phyloP scores from a whole-genome alignment of 2,797 vertebrate genomes.

The Parotocinclus haroldoi region DNA sequence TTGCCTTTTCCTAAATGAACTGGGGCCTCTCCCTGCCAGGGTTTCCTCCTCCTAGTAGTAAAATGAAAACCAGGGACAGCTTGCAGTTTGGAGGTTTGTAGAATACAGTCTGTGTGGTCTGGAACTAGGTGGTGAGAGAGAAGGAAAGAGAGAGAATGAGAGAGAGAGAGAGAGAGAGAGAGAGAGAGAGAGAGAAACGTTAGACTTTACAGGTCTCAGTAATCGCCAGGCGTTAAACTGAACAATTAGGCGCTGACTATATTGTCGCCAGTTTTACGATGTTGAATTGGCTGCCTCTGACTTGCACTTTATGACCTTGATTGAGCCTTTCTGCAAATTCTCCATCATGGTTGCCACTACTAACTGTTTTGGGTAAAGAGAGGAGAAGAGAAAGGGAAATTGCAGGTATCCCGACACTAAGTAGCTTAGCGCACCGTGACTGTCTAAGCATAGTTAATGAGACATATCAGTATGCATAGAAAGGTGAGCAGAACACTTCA shows the following conservation, averaged over 20 bases:
- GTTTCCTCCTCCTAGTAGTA: slow-evolving; percentile 53
- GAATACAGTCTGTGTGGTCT: slow-evolving; percentile 68
- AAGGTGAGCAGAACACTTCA: slow-evolving; percentile 12
- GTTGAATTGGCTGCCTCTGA: slow-evolving; percentile 35
- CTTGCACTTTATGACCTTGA: slow-evolving; percentile 29
- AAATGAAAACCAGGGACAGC: slow-evolving; percentile 55
- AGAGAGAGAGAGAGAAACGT: slow-evolving; percentile 27
- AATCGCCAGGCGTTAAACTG: slow-evolving; percentile 75
- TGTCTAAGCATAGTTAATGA: slow-evolving; percentile 42
- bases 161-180: not conserved
- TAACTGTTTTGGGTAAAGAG: not conserved
- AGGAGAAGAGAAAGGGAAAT: slow-evolving; percentile 37
- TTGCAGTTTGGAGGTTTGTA: slow-evolving; percentile 62
- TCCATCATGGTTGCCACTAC: slow-evolving; percentile 2
- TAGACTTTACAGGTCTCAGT: slow-evolving; percentile 68
- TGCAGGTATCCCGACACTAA: slow-evolving; percentile 40
- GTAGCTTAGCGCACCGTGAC: slow-evolving; percentile 40
- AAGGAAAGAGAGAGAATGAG: slow-evolving; percentile 30
- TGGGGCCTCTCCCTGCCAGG: slow-evolving; percentile 41
- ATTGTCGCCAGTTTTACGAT: slow-evolving; percentile 65
- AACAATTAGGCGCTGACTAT: slow-evolving; percentile 75
- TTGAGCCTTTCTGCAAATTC: slow-evolving; percentile 9
- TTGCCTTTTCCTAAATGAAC: slow-evolving; percentile 65
- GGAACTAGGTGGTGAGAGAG: slow-evolving; percentile 16
- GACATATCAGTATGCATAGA: slow-evolving; percentile 35